These are phyloP conservation scores for Lepus europaeus DNA, from an alignment of 2,113 vertebrate species.

Conservation along the genomic window DNA sequence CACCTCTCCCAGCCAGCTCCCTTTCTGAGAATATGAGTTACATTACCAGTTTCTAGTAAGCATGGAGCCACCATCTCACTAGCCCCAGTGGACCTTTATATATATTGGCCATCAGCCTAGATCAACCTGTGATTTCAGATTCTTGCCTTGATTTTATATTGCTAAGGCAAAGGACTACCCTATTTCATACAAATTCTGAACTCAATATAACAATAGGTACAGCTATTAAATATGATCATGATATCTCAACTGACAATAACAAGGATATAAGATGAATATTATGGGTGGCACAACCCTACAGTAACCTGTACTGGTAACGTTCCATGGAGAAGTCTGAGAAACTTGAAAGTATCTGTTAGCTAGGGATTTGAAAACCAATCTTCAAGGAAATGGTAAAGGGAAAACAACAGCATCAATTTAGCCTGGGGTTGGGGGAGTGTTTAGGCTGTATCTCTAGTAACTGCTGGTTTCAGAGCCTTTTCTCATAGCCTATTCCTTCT, in stretches of 20 bases:
- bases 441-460: constrained; percentile 7
- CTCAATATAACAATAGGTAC: constrained; percentile 12
- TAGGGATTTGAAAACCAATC: not conserved
- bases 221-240: constrained; percentile 1
- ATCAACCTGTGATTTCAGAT: constrained; percentile 5
- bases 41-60: constrained; percentile 22
- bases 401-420: constrained; percentile 14
- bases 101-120: not conserved
- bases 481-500: not conserved
- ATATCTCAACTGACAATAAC: not conserved
- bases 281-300: not conserved
- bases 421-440: not conserved
- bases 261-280: not conserved
- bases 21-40: constrained; percentile 6
- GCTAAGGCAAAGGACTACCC: constrained; percentile 24
- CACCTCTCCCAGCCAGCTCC: too few species aligned
- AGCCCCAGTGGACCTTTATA: not conserved
- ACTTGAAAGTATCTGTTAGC: constrained; percentile 35
- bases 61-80: not conserved
- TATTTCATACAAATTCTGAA: constrained; percentile 44
- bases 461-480: constrained; percentile 25
- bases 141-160: constrained; percentile 47
- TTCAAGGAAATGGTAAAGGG: not conserved
- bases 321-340: constrained; percentile 23
- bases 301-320: not conserved